phyloP scores from a whole-genome alignment of 2,888 invertebrate genomes.

The Junonia oenone region DNA sequence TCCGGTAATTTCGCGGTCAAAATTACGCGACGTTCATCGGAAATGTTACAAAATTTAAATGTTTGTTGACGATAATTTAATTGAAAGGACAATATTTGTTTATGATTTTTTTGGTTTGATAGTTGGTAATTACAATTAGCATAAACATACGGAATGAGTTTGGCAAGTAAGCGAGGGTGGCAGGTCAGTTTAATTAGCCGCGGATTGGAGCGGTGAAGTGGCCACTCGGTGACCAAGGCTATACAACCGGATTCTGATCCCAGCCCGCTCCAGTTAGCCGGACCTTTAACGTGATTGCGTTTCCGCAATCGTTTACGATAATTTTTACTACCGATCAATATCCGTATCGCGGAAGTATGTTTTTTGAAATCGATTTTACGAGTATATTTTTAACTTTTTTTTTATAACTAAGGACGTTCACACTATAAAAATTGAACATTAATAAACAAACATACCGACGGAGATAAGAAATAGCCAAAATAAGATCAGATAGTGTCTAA shows the following conservation, averaged over 20 bases:
- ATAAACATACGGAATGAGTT: background rate
- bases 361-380: background rate
- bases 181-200: conserved; percentile 62
- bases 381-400: too few species aligned
- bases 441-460: too few species aligned
- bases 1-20: conserved; percentile 11
- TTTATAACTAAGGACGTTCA: too few species aligned
- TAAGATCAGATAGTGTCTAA: too few species aligned
- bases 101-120: too few species aligned
- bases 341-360: conserved; percentile 20
- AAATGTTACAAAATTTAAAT: background rate
- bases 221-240: conserved; percentile 72
- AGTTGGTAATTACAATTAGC: background rate
- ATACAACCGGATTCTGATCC: conserved; percentile 73
- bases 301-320: conserved; percentile 51
- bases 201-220: conserved; percentile 75
- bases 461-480: too few species aligned
- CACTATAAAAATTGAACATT: too few species aligned
- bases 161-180: conserved; percentile 39
- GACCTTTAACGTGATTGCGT: conserved; percentile 62
- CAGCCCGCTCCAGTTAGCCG: conserved; percentile 72
- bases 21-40: background rate
- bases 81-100: too few species aligned
- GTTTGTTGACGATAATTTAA: background rate
- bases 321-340: background rate